These are phyloP conservation scores for Rhyacichthys aspro DNA, from an alignment of 2,797 vertebrate species.

Conservation along the genomic window DNA sequence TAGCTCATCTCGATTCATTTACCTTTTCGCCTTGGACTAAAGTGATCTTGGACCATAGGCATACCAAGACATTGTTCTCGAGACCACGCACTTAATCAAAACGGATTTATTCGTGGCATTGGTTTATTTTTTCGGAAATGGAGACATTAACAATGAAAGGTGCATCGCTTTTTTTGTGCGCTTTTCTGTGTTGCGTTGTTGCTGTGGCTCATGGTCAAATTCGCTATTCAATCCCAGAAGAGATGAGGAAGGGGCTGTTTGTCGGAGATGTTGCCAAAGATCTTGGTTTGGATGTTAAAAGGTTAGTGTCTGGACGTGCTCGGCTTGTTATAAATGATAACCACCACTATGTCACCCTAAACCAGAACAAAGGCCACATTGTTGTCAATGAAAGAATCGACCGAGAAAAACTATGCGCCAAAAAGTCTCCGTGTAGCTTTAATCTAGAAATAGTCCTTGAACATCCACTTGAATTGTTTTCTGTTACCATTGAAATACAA, in stretches of 20 bases:
- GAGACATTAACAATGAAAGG: slow-evolving; percentile 20
- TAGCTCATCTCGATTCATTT: neutral
- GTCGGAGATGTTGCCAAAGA: slow-evolving; percentile 87
- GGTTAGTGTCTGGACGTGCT: slow-evolving; percentile 79
- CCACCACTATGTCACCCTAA: slow-evolving; percentile 82
- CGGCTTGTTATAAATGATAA: slow-evolving; percentile 79
- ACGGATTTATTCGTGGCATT: slow-evolving; percentile 1
- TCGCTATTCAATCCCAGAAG: slow-evolving; percentile 87
- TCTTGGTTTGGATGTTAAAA: slow-evolving; percentile 82
- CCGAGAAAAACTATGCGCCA: slow-evolving; percentile 78
- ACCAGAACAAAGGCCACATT: slow-evolving; percentile 82
- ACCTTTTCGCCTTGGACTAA: too few relatives aligned
- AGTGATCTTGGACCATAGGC: too few relatives aligned
- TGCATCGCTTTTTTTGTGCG: slow-evolving; percentile 53
- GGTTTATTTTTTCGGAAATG: slow-evolving; percentile 20
- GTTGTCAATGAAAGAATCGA: slow-evolving; percentile 81
- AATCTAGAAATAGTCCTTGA: slow-evolving; percentile 74
- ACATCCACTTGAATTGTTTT: slow-evolving; percentile 72
- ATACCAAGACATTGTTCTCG: too few relatives aligned
- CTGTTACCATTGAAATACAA: slow-evolving; percentile 69
- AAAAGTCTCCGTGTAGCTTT: slow-evolving; percentile 71
- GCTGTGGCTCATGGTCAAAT: slow-evolving; percentile 72
- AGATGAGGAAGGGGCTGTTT: slow-evolving; percentile 82
- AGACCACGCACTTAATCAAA: too few relatives aligned
- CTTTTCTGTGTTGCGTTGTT: slow-evolving; percentile 72